phyloP scores from a whole-genome alignment of 2,888 invertebrate species.

The Octodonta nipae region DNA sequence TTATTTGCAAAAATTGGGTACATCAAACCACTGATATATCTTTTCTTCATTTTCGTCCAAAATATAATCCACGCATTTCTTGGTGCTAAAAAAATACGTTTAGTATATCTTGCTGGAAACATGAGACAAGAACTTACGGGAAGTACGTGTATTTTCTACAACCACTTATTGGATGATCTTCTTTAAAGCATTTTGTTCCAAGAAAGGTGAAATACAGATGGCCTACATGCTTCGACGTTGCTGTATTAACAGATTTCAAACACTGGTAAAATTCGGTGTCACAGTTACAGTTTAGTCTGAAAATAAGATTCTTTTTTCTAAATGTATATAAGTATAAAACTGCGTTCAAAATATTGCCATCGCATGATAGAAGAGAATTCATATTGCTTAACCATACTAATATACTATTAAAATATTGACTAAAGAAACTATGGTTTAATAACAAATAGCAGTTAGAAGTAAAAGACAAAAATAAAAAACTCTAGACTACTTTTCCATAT shows the following conservation, averaged over 20 bases:
- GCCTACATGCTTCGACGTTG: conserved; percentile 37
- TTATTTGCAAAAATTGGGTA: no score
- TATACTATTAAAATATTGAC: neutral
- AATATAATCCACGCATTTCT: conserved; percentile 38
- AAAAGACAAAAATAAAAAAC: no score
- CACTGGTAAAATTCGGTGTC: conserved; percentile 42
- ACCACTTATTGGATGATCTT: conserved; percentile 42
- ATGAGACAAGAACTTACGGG: conserved; percentile 38
- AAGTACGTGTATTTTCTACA: conserved; percentile 35
- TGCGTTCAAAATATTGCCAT: no score
- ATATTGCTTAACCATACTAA: neutral
- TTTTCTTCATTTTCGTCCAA: conserved; percentile 32
- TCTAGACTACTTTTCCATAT: no score
- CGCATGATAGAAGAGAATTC: no score
- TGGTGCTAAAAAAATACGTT: conserved; percentile 16
- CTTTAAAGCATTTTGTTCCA: conserved; percentile 45
- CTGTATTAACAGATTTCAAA: conserved; percentile 31
- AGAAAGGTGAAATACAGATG: conserved; percentile 43
- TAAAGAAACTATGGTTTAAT: no score
- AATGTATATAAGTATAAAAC: no score
- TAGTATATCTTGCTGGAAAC: neutral
- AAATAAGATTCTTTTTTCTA: no score
- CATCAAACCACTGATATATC: conserved; percentile 46
- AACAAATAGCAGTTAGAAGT: no score
- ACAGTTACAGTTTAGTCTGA: conserved; percentile 42